Base-by-base conservation (phyloP, 2,888 invertebrate genomes). In the Metellina segmentata region DNA sequence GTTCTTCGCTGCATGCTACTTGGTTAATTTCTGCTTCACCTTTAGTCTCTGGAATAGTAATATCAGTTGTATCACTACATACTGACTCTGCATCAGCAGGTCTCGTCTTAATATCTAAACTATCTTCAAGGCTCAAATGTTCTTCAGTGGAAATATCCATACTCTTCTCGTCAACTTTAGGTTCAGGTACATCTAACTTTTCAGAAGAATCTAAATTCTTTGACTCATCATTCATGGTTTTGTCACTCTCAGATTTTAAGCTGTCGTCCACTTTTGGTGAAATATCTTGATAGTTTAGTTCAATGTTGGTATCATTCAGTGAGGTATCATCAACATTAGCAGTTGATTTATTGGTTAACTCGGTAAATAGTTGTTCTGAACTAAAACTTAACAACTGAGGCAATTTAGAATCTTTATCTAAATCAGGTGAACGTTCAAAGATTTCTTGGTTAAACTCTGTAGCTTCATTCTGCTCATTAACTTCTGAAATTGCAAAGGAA, bases 381-480 rank as follows among this genome's bases (percentile, higher is more conserved):
- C 91, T 91, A 34, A 91, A 91, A 87, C 72, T 91, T 19, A 91
- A 74, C 48, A 91, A 72, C 11, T 81, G 91, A 9, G 91, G 91
- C 8, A 87, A 9, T 71, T 91, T 81, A 6, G 78, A 48, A 51
- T 87, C 87, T 72, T 91, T 91, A 72, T 7, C 34, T 16, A 51
- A 11, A 74, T 91, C 87, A 49, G 91, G 61, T 7, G 90, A 48
- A 20, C 72, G 87, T 78, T 91, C 91, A 79, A 91, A 91, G 19
- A 91, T 87, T 53, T 91, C 91, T 71, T 91, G 91, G 51, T 91
- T 91, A 51, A 91, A 91, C 78, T 91, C 91, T 53, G 91, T 91
- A n/a, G 91, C 91, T 91, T 91, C 91, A 91, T 91, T 91, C 72
- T 91, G 91, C 52, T 91, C 91, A 87, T 91, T 91, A 53, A 91